Evolutionary conservation across 35 echinoderm and acorn worm species (phyloP).

Genomic region (Ophioderma brevispina): DNA sequence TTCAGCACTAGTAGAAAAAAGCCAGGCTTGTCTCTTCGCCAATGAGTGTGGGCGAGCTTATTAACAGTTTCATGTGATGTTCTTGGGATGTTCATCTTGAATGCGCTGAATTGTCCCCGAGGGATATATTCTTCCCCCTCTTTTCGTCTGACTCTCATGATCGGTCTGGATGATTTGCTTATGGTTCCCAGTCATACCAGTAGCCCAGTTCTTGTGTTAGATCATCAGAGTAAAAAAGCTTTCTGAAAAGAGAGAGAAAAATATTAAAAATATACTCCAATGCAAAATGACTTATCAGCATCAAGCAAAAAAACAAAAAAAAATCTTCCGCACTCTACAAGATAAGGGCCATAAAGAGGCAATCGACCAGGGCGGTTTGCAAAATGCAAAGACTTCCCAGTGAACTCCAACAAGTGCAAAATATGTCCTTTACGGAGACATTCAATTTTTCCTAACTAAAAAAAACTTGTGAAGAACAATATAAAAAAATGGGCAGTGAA

Average conservation of each 20-base stretch:
- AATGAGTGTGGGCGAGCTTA: slow-evolving; percentile 61
- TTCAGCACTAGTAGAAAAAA: slow-evolving; percentile 87
- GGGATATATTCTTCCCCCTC: slow-evolving; percentile 13
- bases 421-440: no score
- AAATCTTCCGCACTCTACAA: no score
- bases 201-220: background rate
- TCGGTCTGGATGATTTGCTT: slow-evolving; percentile 55
- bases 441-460: no score
- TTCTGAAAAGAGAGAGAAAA: slow-evolving; percentile 21
- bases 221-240: slow-evolving; percentile 47
- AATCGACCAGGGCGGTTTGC: no score
- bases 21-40: slow-evolving; percentile 92
- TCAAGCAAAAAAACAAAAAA: no score
- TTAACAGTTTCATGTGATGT: slow-evolving; percentile 41
- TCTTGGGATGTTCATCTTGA: background rate
- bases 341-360: no score
- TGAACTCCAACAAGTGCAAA: no score
- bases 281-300: no score
- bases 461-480: no score
- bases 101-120: slow-evolving; percentile 39
- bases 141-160: slow-evolving; percentile 45
- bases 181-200: slow-evolving; percentile 53
- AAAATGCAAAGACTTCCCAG: no score
- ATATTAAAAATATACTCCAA: no score
- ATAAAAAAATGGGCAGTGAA: no score